Conservation (phyloP, 2,113 vertebrate genomes). For the Caloenas nicobarica region DNA sequence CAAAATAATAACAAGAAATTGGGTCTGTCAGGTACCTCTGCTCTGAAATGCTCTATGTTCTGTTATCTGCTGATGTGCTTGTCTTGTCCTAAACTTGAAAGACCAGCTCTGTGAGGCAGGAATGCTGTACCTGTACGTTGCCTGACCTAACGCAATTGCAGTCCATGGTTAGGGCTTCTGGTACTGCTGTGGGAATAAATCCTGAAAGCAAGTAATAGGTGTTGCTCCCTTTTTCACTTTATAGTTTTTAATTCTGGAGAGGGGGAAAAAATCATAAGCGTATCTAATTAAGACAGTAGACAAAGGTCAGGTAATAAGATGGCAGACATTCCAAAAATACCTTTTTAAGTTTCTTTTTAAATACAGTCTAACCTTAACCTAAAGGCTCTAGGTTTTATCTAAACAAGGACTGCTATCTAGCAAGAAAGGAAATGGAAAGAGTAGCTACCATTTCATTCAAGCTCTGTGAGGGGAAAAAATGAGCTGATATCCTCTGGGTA, state of each 20-base stretch:
- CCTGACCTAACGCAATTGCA: not conserved
- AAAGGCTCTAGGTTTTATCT: not conserved
- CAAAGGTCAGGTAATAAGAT: not conserved
- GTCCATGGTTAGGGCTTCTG: not conserved
- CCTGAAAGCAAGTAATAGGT: not conserved
- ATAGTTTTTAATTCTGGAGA: not conserved
- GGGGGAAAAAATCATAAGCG: not conserved
- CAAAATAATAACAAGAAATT: not conserved
- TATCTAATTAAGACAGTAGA: not conserved
- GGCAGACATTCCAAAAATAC: not conserved
- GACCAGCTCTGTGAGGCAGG: accelerated
- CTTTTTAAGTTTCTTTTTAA: not conserved
- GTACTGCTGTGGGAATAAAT: not conserved
- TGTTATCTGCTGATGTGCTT: not conserved
- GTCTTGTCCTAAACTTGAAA: not conserved
- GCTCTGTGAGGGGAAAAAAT: not conserved
- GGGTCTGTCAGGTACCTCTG: not conserved
- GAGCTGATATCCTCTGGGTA: accelerated
- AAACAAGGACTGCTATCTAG: not conserved
- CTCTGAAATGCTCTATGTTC: not conserved
- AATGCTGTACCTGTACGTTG: accelerated
- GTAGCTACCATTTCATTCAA: not conserved
- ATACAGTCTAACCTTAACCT: not conserved
- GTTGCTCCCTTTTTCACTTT: not conserved
- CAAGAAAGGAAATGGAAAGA: not conserved